phyloP scores from a whole-genome alignment of 2,113 vertebrate species.

The Upupa epops region DNA sequence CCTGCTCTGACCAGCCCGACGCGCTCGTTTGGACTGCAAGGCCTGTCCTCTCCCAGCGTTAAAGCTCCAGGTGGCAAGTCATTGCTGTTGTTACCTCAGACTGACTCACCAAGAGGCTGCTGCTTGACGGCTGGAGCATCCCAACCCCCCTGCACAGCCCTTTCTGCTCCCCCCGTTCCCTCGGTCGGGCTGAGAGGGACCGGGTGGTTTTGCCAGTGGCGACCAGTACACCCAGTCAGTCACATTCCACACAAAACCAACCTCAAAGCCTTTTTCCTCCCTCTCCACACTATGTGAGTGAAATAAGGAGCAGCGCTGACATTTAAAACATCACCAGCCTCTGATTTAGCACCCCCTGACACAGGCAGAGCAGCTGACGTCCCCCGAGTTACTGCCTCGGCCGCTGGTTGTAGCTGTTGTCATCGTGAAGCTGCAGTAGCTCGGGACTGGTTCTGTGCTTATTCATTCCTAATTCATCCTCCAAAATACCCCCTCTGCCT shows the following conservation, averaged over 20 bases:
- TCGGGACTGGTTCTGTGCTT: not conserved
- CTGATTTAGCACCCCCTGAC: not conserved
- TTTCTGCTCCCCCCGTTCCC: not conserved
- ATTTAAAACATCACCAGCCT: not conserved
- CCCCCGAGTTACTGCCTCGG: not conserved
- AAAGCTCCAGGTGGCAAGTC: not conserved
- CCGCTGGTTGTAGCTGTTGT: not conserved
- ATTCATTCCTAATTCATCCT: not conserved
- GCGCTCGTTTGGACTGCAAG: not conserved
- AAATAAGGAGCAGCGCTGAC: not conserved
- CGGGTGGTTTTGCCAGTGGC: not conserved
- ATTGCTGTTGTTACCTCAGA: not conserved
- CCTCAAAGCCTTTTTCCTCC: not conserved
- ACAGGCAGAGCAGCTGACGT: not conserved
- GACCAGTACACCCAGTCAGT: not conserved
- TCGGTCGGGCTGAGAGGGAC: not conserved
- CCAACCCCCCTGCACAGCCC: not conserved
- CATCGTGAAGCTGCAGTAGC: not conserved
- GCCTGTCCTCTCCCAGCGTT: not conserved
- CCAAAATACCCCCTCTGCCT: not conserved
- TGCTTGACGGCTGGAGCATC: not conserved
- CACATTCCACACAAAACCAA: not conserved
- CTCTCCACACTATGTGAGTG: not conserved
- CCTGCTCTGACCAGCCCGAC: slow-evolving; percentile 47
- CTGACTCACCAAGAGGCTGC: slow-evolving; percentile 1